Evolutionary conservation across 2,113 vertebrate genomes (phyloP), one percentile per base, ranked within the genome.

Genomic region (Saimiri boliviensis): DNA sequence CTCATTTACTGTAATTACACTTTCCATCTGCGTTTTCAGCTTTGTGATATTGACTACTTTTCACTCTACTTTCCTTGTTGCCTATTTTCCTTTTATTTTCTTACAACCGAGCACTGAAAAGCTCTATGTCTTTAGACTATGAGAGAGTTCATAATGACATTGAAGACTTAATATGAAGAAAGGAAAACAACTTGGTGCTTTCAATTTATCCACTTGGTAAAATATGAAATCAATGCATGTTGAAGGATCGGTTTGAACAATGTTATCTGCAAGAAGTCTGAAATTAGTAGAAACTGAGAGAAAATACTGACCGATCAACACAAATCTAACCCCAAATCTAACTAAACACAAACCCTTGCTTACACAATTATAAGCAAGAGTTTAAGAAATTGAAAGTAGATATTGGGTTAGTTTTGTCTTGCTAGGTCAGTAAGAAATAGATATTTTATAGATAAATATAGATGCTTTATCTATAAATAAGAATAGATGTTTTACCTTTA

Each of bases 281-380:
- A 95, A 60, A 93, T 84, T 0, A 0, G 14, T 45, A 76, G 54
- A 86, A 86, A 42, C 37, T 84, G n/a, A 94, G 68, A 94, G 49
- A 87, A 96, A 96, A 54, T 13, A 89, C 2, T 58, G 77, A 86
- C 21, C 27, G 89, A 47, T 87, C 2, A 52, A 58, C 8, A 40
- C 37, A 95, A 89, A 96, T 93, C 60, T 92, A 91, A 94, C 45
- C 16, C 91, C 89, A 95, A 89, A 74, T 21, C 21, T 85, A 68
- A 83, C 47, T 66, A 95, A 95, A 89, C 13, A 89, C 49, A 93
- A 91, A 74, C 8, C 4, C 10, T 87, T 66, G 49, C 27, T 76
- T 89, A 81, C 54, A 52, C 23, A 94, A 71, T 32, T 30, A 63
- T 63, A 63, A 63, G 60, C 60, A 63, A 32, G 27, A 63, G 27